Percentiles rank a stretch among this genome's conserved stretches.
Evolutionary conservation across 2,888 invertebrate species (phyloP).

Genomic region (Danaus chrysippus): DNA sequence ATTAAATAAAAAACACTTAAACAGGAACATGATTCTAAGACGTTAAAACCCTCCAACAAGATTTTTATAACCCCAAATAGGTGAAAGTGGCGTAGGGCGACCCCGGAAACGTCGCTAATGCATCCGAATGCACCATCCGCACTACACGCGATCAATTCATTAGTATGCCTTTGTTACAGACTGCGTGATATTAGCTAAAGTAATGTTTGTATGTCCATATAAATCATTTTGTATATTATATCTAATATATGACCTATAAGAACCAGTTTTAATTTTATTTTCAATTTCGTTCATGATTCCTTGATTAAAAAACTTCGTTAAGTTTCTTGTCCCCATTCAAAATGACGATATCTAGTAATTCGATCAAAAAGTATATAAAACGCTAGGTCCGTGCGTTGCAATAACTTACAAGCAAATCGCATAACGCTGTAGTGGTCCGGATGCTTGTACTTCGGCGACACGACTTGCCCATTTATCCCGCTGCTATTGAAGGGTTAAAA

Average conservation of each 20-base stretch:
- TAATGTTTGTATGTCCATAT: slow-evolving; percentile 15
- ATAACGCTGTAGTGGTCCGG: slow-evolving; percentile 42
- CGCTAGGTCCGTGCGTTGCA: slow-evolving; percentile 1
- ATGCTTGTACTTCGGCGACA: slow-evolving; percentile 64
- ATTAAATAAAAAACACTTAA: background rate
- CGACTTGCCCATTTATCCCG: slow-evolving; percentile 72
- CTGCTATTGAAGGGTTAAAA: slow-evolving; percentile 59
- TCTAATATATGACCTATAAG: too few relatives aligned
- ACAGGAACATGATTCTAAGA: slow-evolving; percentile 17
- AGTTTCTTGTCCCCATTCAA: too few relatives aligned
- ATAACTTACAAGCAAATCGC: slow-evolving; percentile 25
- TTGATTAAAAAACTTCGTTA: too few relatives aligned
- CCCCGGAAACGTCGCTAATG: slow-evolving; percentile 76
- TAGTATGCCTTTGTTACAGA: slow-evolving; percentile 57
- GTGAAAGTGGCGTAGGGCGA: slow-evolving; percentile 36
- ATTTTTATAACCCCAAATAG: slow-evolving; percentile 33
- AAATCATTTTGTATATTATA: background rate
- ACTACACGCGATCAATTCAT: slow-evolving; percentile 73
- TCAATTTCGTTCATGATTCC: too few relatives aligned
- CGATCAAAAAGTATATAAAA: slow-evolving; percentile 5
- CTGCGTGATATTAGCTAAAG: slow-evolving; percentile 20
- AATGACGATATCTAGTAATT: too few relatives aligned
- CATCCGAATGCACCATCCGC: slow-evolving; percentile 70
- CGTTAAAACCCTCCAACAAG: slow-evolving; percentile 12
- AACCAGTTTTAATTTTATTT: too few relatives aligned